Base-by-base conservation (phyloP, 1,140 invertebrate species). In the Pteromalus puparum region DNA sequence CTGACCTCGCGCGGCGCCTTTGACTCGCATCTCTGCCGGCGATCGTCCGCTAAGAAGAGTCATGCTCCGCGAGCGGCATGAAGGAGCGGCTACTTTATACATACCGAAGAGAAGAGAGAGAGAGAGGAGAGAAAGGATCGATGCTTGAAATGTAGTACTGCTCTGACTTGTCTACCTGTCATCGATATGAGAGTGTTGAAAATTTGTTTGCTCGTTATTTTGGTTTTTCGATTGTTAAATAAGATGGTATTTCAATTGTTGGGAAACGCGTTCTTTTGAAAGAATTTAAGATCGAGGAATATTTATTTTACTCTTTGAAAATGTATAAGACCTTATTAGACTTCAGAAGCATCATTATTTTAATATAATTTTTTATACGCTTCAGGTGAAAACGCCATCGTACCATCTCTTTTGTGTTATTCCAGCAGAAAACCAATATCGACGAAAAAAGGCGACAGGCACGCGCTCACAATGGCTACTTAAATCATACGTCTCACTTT, bases 1-100 rank as follows among this genome's bases (percentile, higher is more conserved):
- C 53, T 84, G 82, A 84, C 82, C 82, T 84, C 67, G 53, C 65
- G 72, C 81, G 82, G 82, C 65, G 18, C 38, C 76, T 84, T 84
- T 84, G 78, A 80, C 65, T 13, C 48, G 24, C n/a, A 21, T 72
- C 26, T 65, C 53, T 72, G 65, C 61, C 5, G 21, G 34, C 68
- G 24, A 82, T 28, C 72, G 6, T 68, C 34, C 26, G 74, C 34
- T 18, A n/a, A 30, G 26, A 18, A 82, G 30, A 76, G 73, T 82
- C 73, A 76, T 76, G 61, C 61, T 82, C 15, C n/a, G 7, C 24
- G 38, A 65, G 21, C 28, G n/a, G 46, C 12, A 73, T 73, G 42
- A 21, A 72, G 24, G 70, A 80, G 28, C 34, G 26, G 28, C 70
- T 74, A 74, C 46, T 74, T 61, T 15, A 38, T 73, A 24, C 24